phyloP scores from a whole-genome alignment of 2,888 invertebrate genomes.

The Nasonia oneida region DNA sequence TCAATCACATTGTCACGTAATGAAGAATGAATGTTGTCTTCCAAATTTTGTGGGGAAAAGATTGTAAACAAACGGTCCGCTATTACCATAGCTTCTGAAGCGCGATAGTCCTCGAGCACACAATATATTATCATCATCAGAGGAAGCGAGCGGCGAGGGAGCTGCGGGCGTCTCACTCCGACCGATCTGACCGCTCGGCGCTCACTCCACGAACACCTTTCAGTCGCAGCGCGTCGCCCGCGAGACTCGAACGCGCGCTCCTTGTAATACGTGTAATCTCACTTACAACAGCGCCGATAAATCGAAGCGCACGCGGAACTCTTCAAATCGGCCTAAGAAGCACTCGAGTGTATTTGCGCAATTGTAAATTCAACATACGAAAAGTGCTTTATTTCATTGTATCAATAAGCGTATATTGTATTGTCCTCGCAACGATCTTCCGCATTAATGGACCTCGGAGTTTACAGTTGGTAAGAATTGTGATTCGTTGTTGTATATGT shows the following conservation, averaged over 20 bases:
- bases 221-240: slow-evolving; percentile 65
- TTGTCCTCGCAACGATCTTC: neutral
- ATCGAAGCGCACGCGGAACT: neutral
- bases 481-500: neutral
- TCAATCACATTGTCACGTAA: no score
- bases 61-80: no score
- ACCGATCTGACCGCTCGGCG: neutral
- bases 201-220: slow-evolving; percentile 37
- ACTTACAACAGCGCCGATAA: neutral
- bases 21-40: no score
- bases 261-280: no score
- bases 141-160: neutral
- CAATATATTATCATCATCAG: neutral
- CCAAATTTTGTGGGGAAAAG: no score
- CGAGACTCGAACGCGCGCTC: slow-evolving; percentile 51
- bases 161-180: neutral
- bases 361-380: slow-evolving; percentile 10
- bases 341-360: slow-evolving; percentile 5
- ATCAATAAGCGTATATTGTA: neutral
- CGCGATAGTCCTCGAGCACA: neutral
- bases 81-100: neutral
- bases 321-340: neutral
- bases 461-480: slow-evolving; percentile 17
- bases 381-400: slow-evolving; percentile 3
- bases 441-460: neutral